Percentiles rank a stretch among this genome's conserved stretches.
phyloP scores from a whole-genome alignment of 2,888 invertebrate species.

The Corbicula japonica region DNA sequence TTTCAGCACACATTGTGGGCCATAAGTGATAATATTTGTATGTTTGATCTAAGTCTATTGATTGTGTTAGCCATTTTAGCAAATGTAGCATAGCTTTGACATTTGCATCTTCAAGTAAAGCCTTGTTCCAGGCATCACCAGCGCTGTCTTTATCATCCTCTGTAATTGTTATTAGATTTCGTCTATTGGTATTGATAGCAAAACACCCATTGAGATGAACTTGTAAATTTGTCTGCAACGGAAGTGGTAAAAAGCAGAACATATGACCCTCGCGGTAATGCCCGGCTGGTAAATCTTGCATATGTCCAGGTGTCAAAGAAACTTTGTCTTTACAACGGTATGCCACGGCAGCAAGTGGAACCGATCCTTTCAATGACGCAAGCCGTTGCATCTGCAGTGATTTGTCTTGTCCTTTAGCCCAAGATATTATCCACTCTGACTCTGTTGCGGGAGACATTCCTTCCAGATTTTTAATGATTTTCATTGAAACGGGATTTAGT shows the following conservation, averaged over 20 bases:
- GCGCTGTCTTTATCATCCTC: conserved; percentile 75
- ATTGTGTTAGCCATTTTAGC: conserved; percentile 17
- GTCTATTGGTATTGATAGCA: conserved; percentile 75
- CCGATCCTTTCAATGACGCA: not conserved
- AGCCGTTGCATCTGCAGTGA: conserved; percentile 2
- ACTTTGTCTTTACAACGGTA: not conserved
- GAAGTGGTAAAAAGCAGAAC: conserved; percentile 80
- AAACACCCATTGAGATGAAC: conserved; percentile 73
- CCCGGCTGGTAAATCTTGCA: no score
- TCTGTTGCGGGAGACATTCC: not conserved
- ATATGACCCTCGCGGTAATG: conserved; percentile 24
- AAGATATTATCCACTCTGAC: conserved; percentile 57
- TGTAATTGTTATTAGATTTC: conserved; percentile 70
- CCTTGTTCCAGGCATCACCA: conserved; percentile 47
- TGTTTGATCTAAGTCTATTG: not conserved
- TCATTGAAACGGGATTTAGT: not conserved
- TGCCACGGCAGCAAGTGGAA: conserved; percentile 26
- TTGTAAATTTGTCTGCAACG: conserved; percentile 77
- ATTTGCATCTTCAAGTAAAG: conserved; percentile 46
- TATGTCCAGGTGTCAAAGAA: not conserved
- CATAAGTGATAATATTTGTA: conserved; percentile 13
- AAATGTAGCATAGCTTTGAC: conserved; percentile 43
- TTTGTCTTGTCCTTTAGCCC: conserved; percentile 51
- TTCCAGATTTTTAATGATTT: not conserved
- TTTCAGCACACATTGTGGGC: not conserved